Conservation (phyloP, 2,888 invertebrate species). For the Lissonota sp. region DNA sequence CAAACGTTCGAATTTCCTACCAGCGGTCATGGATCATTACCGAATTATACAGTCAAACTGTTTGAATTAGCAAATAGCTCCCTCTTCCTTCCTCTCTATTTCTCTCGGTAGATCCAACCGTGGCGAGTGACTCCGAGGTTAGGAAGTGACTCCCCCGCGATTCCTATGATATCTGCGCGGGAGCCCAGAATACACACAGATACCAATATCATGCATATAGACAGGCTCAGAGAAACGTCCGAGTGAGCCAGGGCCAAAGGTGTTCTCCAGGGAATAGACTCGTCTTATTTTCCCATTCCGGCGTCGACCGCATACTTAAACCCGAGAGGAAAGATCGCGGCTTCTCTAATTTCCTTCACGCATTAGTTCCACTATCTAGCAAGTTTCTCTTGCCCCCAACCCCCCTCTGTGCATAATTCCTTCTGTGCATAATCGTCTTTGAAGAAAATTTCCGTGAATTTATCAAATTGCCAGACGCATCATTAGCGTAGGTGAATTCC, state of each 20-base stretch:
- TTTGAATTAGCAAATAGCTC: no score
- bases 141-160: no score
- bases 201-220: slow-evolving; percentile 6
- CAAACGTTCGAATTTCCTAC: no score
- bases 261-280: slow-evolving; percentile 57
- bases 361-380: slow-evolving; percentile 61
- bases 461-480: no score
- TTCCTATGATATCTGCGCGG: no score
- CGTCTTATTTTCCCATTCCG: slow-evolving; percentile 61
- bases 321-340: slow-evolving; percentile 43
- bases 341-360: slow-evolving; percentile 64
- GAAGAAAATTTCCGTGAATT: no score
- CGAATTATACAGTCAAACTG: no score
- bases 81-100: no score
- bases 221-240: slow-evolving; percentile 26
- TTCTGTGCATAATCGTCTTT: background rate
- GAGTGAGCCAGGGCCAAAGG: slow-evolving; percentile 59
- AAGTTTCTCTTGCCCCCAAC: slow-evolving; percentile 13
- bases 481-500: no score
- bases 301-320: slow-evolving; percentile 50
- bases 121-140: no score
- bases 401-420: background rate
- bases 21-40: no score
- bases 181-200: no score
- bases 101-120: background rate